These are phyloP conservation scores for Gorsachius magnificus DNA, from an alignment of 2,797 vertebrate genomes.

Conservation along the genomic window DNA sequence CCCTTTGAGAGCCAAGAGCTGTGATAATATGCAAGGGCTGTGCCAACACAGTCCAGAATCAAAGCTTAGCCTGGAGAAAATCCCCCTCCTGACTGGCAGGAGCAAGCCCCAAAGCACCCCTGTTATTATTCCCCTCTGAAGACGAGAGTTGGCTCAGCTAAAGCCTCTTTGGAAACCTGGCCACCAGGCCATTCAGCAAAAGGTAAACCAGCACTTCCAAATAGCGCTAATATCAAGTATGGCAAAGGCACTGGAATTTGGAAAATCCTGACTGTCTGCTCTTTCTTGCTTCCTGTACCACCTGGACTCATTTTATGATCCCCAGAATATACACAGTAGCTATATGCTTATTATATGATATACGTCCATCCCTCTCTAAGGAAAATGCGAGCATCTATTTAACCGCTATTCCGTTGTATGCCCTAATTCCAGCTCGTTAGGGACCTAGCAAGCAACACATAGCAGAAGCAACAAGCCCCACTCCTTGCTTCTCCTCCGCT, in stretches of 20 bases:
- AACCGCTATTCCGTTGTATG: not conserved
- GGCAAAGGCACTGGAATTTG: not conserved
- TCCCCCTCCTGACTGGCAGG: constrained; percentile 35
- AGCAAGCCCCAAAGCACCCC: not conserved
- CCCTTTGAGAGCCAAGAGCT: not conserved
- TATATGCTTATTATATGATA: not conserved
- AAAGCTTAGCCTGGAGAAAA: constrained; percentile 52
- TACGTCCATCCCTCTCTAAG: not conserved
- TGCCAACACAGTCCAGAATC: not conserved
- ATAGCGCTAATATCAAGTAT: not conserved
- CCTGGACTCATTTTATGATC: not conserved
- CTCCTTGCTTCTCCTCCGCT: not conserved
- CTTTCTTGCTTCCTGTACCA: not conserved
- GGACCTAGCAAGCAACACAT: not conserved
- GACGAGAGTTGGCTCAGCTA: not conserved
- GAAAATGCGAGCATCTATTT: not conserved
- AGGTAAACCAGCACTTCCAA: not conserved
- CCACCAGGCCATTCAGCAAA: not conserved
- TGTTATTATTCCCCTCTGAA: constrained; percentile 39
- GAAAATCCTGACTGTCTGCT: not conserved
- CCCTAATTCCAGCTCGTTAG: not conserved
- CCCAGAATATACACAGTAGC: not conserved
- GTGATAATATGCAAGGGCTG: not conserved
- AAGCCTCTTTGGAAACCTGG: constrained; percentile 17
- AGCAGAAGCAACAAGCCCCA: not conserved